Conservation (phyloP, 2,113 vertebrate genomes). For the Odontophorus gujanensis region DNA sequence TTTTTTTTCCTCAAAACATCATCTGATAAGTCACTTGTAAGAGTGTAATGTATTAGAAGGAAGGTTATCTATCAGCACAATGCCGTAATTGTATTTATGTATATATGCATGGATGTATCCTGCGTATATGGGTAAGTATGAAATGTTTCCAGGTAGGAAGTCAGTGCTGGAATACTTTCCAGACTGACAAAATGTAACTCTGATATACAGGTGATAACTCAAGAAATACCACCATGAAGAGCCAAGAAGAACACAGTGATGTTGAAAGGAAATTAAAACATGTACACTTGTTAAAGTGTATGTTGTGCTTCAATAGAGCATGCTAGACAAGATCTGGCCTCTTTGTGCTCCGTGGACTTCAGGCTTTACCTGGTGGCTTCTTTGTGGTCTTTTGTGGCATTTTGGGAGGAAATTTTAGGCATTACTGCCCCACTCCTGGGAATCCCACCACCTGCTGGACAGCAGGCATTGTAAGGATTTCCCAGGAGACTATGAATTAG, state of each 20-base stretch:
- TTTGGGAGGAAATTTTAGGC: neutral
- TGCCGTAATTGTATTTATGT: neutral
- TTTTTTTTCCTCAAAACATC: neutral
- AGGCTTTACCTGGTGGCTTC: neutral
- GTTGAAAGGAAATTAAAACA: slow-evolving; percentile 1
- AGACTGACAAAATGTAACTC: neutral
- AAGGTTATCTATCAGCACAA: rapidly evolving
- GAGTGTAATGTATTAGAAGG: neutral
- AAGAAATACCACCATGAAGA: neutral
- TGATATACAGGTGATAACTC: neutral
- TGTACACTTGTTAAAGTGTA: neutral
- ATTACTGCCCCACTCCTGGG: neutral
- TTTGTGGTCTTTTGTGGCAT: neutral
- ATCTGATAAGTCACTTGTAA: rapidly evolving
- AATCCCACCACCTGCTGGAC: neutral
- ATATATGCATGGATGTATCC: neutral
- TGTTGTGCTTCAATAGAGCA: neutral
- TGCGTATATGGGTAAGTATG: neutral
- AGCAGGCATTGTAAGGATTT: neutral
- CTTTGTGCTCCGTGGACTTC: neutral
- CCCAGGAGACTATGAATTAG: neutral
- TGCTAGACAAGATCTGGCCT: neutral
- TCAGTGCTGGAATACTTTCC: neutral
- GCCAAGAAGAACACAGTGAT: neutral
- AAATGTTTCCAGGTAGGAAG: neutral